Conservation (phyloP, 2,797 vertebrate species). For the Danio kyathit region DNA sequence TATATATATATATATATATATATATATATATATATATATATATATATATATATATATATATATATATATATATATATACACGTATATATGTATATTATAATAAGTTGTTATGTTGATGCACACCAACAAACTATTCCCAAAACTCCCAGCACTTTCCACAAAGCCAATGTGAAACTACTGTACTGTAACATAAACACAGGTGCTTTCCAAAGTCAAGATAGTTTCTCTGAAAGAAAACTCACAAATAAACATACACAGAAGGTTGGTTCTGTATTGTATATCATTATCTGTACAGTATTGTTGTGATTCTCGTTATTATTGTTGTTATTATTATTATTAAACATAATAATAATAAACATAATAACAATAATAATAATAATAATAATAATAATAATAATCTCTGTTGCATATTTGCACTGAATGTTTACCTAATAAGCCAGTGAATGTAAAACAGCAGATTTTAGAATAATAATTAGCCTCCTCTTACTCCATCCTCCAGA, state of each 20-base stretch:
- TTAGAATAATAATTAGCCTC: not conserved
- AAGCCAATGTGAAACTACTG: constrained; percentile 4
- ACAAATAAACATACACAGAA: not conserved
- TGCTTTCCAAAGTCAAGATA: constrained; percentile 24
- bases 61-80: no score
- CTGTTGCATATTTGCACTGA: not conserved
- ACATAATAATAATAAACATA: no score
- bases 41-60: no score
- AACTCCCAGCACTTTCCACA: not conserved
- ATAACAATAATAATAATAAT: not conserved
- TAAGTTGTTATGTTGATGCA: not conserved
- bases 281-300: not conserved
- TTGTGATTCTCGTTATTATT: not conserved
- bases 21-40: no score
- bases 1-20: no score
- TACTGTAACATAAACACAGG: constrained; percentile 11
- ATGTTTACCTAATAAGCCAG: not conserved
- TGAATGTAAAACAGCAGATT: not conserved
- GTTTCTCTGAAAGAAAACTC: not conserved
- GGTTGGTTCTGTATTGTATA: not conserved
- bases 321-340: not conserved
- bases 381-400: not conserved
- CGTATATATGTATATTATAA: no score
- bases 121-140: not conserved
- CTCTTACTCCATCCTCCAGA: not conserved